phyloP scores from a whole-genome alignment of 2,797 vertebrate genomes.

The Syngnathus rostellatus region DNA sequence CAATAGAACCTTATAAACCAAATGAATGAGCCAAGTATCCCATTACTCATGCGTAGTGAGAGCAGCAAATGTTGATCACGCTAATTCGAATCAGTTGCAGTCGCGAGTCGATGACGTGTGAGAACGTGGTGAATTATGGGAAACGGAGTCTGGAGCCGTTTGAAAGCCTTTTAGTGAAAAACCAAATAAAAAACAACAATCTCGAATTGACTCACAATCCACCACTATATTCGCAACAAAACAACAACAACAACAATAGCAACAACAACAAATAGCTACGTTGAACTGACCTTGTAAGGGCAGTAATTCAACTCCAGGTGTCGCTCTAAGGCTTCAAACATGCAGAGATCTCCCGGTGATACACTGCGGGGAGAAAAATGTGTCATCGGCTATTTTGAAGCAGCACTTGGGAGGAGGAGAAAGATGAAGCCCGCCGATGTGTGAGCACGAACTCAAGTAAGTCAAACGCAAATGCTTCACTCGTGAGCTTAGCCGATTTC shows the following conservation, averaged over 20 bases:
- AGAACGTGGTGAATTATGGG: background rate
- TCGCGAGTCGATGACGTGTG: background rate
- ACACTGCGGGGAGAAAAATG: slow-evolving; percentile 3
- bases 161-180: background rate
- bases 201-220: background rate
- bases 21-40: too few species aligned
- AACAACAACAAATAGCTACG: too few species aligned
- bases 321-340: background rate
- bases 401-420: background rate
- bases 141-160: background rate
- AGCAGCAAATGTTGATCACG: background rate
- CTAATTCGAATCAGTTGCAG: background rate
- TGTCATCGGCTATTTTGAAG: slow-evolving; percentile 6
- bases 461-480: background rate
- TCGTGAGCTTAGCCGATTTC: background rate
- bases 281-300: background rate
- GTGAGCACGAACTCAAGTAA: background rate
- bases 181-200: background rate
- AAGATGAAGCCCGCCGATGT: slow-evolving; percentile 1
- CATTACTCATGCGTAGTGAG: background rate
- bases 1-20: background rate
- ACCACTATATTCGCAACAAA: too few species aligned
- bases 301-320: background rate
- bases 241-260: too few species aligned
- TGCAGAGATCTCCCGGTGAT: background rate